These are phyloP conservation scores for Ia io DNA, from an alignment of 2,113 vertebrate species.

Conservation along the genomic window DNA sequence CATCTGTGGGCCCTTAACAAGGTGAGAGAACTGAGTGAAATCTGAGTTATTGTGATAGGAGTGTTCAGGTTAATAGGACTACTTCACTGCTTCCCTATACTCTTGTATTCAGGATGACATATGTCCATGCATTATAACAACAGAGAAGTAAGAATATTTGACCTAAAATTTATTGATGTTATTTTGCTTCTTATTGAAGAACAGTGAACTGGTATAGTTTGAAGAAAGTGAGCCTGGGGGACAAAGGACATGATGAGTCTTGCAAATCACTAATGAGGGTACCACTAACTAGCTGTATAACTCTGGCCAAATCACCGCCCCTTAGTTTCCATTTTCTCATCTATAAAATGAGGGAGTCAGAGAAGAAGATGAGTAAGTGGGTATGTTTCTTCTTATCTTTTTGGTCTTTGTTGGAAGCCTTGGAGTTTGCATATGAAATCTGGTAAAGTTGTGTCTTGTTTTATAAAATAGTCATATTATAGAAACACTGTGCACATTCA, in stretches of 20 bases:
- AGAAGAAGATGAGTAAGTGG: background rate
- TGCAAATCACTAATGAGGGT: background rate
- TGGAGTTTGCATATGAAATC: background rate
- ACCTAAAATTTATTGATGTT: background rate
- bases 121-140: background rate
- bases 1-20: background rate
- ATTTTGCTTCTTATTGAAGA: constrained; percentile 22
- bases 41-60: background rate
- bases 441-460: background rate
- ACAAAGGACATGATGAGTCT: background rate
- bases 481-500: background rate
- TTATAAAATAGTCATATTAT: constrained; percentile 11
- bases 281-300: background rate
- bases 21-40: background rate
- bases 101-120: background rate
- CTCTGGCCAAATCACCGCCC: background rate
- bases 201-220: background rate
- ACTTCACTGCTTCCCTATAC: background rate
- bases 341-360: background rate
- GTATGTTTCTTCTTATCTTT: background rate
- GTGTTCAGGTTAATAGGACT: background rate
- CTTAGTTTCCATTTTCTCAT: background rate
- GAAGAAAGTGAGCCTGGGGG: background rate
- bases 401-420: constrained; percentile 37
- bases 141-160: background rate